Conservation (phyloP, 2,888 invertebrate species). For the Emmelina monodactyla region DNA sequence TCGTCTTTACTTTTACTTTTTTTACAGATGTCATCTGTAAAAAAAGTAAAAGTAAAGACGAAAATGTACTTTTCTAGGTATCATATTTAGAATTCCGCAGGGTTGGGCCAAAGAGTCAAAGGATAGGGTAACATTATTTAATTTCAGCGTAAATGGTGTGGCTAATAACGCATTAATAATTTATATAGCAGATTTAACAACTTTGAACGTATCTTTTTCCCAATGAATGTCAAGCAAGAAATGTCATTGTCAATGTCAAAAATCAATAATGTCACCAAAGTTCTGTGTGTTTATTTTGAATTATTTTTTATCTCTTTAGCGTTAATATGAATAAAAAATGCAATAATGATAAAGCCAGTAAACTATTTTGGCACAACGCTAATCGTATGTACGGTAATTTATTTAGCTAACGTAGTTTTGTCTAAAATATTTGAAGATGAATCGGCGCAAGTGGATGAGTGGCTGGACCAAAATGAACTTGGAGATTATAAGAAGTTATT, state of each 20-base stretch:
- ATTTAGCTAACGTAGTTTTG: slow-evolving; percentile 38
- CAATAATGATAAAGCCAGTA: slow-evolving; percentile 41
- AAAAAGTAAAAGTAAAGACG: too few species aligned
- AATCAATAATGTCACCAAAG: slow-evolving; percentile 12
- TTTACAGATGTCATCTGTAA: too few species aligned
- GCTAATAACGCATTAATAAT: too few species aligned
- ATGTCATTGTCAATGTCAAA: slow-evolving; percentile 2
- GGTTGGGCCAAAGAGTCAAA: too few species aligned
- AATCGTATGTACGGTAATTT: slow-evolving; percentile 39
- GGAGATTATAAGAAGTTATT: slow-evolving; percentile 74
- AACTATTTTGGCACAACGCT: slow-evolving; percentile 37
- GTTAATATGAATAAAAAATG: slow-evolving; percentile 32
- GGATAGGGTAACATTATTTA: too few species aligned
- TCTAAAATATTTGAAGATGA: slow-evolving; percentile 59
- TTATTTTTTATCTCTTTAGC: slow-evolving; percentile 14
- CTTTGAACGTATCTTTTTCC: too few species aligned
- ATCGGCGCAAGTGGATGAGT: slow-evolving; percentile 72
- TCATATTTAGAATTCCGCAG: too few species aligned
- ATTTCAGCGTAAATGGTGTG: too few species aligned
- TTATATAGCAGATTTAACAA: too few species aligned
- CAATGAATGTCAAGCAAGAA: too few species aligned
- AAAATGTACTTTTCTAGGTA: too few species aligned
- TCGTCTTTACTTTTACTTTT: too few species aligned
- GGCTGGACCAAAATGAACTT: slow-evolving; percentile 78
- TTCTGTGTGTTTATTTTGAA: slow-evolving; percentile 18